Base-by-base conservation (phyloP, 2,888 invertebrate species). In the Zygogramma bicolorata region DNA sequence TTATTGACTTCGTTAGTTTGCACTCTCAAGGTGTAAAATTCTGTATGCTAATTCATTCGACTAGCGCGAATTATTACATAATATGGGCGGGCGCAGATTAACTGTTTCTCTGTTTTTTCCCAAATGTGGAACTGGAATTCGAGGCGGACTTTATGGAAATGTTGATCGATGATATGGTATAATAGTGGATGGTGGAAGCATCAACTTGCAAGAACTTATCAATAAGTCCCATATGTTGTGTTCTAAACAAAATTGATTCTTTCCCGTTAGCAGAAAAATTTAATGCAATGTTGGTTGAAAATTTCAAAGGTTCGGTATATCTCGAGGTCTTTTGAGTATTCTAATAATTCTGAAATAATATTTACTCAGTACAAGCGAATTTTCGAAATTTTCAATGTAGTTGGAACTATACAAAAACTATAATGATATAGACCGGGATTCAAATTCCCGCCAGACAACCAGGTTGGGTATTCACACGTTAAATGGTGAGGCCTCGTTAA, bases 1-100 rank as follows among this genome's bases (percentile, higher is more conserved):
- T 63, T 63, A 42, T 46, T 46, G 63, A 63, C 63, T 63, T 63
- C 63, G 63, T 63, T 63, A 63, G 63, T 63, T 62, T 63, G 49
- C 63, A 46, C 46, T 63, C 25, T 15, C 25, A 46, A 63, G 46
- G 63, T 63, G 63, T 63, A 46, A 46, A 63, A 42, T 62, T 42
- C 62, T n/a, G 7, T 63, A 63, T 46, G 63, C 29, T 46, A 63
- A 63, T 63, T 49, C 18, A 10, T 63, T 63, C 49, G 25, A 53
- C 53, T 27, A 53, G 53, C 22, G 53, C 53, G 53, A 53, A 53
- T 53, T 53, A 53, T 53, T 53, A 53, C 53, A 53, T 27, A 53
- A 53, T 53, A 53, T 53, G 53, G 53, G 53, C 53, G 53, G 53
- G 53, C 53, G 53, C 27, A 0, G n/a, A 53, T 5, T 22, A 53